Evolutionary conservation across 2,888 invertebrate species (phyloP).

Genomic region (Temnothorax unifasciatus): DNA sequence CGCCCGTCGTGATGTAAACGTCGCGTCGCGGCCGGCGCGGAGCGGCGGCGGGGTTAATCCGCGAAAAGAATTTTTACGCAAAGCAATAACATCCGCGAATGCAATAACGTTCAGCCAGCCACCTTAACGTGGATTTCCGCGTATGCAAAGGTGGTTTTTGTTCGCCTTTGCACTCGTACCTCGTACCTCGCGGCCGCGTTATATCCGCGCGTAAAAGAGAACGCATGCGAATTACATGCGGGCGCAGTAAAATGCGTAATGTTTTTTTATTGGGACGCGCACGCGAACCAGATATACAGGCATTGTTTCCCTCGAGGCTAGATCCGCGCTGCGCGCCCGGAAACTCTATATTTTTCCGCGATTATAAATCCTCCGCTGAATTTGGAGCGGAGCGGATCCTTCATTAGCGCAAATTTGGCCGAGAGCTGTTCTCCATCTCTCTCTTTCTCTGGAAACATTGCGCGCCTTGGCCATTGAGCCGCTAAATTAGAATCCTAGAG

Average conservation of each 20-base stretch:
- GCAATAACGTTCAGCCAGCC: conserved; percentile 39
- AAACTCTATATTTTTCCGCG: conserved; percentile 32
- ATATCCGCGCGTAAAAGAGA: conserved; percentile 23
- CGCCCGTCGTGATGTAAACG: background rate
- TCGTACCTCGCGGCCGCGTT: conserved; percentile 8
- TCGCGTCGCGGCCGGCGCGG: background rate
- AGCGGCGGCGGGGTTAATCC: conserved; percentile 6
- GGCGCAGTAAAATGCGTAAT: conserved; percentile 42
- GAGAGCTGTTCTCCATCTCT: background rate
- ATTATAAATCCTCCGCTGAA: conserved; percentile 35
- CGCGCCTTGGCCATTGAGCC: background rate
- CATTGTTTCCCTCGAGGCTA: conserved; percentile 45
- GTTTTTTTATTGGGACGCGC: conserved; percentile 43
- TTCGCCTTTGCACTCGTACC: background rate
- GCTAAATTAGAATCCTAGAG: conserved; percentile 26
- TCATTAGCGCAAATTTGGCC: conserved; percentile 47
- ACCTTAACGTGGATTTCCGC: conserved; percentile 43
- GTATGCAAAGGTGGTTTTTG: conserved; percentile 34
- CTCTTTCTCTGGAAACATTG: conserved; percentile 3
- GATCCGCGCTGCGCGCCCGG: conserved; percentile 18
- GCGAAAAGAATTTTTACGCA: conserved; percentile 14
- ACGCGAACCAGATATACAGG: conserved; percentile 32
- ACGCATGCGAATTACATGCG: conserved; percentile 49
- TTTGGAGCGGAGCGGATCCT: conserved; percentile 22
- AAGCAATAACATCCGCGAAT: conserved; percentile 21